Evolutionary conservation across 1,140 invertebrate species (phyloP), one percentile per base, ranked within the genome.

Genomic region (Musca domestica): DNA sequence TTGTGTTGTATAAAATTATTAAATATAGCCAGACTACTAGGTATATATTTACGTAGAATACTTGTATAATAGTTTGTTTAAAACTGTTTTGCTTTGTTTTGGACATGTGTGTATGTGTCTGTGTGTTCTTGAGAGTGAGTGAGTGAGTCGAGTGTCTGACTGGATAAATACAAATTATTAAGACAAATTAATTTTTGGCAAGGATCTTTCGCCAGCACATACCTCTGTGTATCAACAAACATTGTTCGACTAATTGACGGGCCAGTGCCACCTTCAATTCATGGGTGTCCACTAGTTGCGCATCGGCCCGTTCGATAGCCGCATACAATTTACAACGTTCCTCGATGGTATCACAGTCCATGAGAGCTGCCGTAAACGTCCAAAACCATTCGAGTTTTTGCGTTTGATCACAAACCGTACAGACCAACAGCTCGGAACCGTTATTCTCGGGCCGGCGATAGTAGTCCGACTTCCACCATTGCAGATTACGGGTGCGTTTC

Each of bases 341-440:
- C 68, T 76, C 73, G n/a, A 76, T 73, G 6, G 73, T 58, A 61
- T 76, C 74, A 51, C 74, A 76, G 51, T 75, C 74, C 25, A 68
- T 69, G 7, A 76, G 64, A 1, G 74, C 71, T 10, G 74, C 73
- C 48, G 69, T 68, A 41, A 76, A 76, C 20, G 74, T 66, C 74
- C 74, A 76, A 67, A 71, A 76, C 74, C 74, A 76, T 64, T 76
- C 74, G 70, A 76, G 51, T 69, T 76, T 76, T 65, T 76, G 74
- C n/a, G 69, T 69, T 49, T 74, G 70, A 23, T 64, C 67, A 49
- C 74, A 76, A 48, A 71, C 74, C 22, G 68, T 70, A 19, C 74
- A 76, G 30, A 74, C 64, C 41, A 76, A 69, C 27, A 75, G 66
- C 66, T 76, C 74, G 67, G 72, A 70, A n/a, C 74, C 74, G 49